phyloP scores from a whole-genome alignment of 2,888 invertebrate genomes.

The Lasioglossum marginatum region DNA sequence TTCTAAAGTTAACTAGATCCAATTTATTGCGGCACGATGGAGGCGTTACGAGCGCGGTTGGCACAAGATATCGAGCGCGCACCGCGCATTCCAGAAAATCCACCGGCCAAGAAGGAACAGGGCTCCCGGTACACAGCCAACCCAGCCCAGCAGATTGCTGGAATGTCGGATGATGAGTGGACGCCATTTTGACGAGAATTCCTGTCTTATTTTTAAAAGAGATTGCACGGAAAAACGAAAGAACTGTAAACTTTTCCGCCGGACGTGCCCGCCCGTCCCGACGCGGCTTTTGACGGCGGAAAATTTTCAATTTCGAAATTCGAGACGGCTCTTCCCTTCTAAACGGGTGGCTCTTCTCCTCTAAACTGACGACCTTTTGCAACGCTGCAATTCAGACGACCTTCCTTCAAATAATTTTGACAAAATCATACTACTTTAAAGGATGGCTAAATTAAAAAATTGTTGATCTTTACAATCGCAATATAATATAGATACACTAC shows the following conservation, averaged over 20 bases:
- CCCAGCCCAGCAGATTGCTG: background rate
- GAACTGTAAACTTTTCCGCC: background rate
- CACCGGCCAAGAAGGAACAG: slow-evolving; percentile 57
- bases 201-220: slow-evolving; percentile 13
- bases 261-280: background rate
- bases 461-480: background rate
- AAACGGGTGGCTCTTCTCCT: background rate
- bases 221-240: background rate
- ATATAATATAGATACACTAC: background rate
- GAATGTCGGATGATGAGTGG: slow-evolving; percentile 3
- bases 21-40: slow-evolving; percentile 15
- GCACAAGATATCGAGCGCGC: slow-evolving; percentile 33
- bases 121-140: slow-evolving; percentile 5
- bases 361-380: background rate
- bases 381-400: background rate
- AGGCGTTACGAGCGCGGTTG: slow-evolving; percentile 45
- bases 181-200: background rate
- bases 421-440: too few species aligned
- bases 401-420: background rate
- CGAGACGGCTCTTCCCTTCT: background rate
- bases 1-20: slow-evolving; percentile 5
- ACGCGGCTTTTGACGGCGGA: background rate
- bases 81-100: slow-evolving; percentile 68
- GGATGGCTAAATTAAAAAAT: too few species aligned
- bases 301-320: slow-evolving; percentile 2